phyloP scores from a whole-genome alignment of 2,797 vertebrate genomes.

The Chelon labrosus region DNA sequence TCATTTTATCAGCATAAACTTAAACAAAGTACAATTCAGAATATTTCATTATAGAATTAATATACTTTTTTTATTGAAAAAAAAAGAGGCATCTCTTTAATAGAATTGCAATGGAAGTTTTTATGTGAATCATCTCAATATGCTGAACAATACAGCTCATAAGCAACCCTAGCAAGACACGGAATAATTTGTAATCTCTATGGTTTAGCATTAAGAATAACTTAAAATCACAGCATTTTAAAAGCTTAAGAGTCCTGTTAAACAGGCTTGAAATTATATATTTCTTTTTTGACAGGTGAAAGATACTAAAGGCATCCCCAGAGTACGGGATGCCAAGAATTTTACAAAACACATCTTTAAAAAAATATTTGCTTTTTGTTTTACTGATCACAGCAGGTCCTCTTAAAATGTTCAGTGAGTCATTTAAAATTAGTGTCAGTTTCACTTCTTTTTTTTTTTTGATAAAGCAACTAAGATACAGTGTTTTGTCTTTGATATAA shows the following conservation, averaged over 20 bases:
- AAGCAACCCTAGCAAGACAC: constrained; percentile 19
- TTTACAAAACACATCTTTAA: constrained; percentile 40
- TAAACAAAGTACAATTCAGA: not conserved
- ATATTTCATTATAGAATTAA: not conserved
- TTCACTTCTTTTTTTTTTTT: constrained; percentile 21
- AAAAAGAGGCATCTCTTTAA: constrained; percentile 8
- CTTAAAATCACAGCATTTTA: constrained; percentile 68
- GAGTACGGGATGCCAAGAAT: constrained; percentile 19
- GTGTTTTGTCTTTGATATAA: constrained; percentile 15
- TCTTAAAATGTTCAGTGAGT: constrained; percentile 21
- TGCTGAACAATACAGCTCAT: constrained; percentile 28
- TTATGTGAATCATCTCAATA: constrained; percentile 55
- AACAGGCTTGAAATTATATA: constrained; percentile 14
- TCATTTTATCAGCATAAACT: constrained; percentile 5
- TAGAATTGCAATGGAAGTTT: constrained; percentile 32
- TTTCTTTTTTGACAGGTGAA: constrained; percentile 18
- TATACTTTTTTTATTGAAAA: constrained; percentile 1
- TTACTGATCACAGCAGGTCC: constrained; percentile 46
- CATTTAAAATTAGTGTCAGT: constrained; percentile 17
- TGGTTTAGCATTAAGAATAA: constrained; percentile 47
- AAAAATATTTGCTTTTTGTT: constrained; percentile 31
- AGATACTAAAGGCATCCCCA: constrained; percentile 10
- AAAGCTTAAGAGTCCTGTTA: constrained; percentile 28
- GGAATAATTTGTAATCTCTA: constrained; percentile 32
- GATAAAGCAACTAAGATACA: constrained; percentile 1